Evolutionary conservation across 2,113 vertebrate genomes (phyloP).

Genomic region (Fulmarus glacialis): DNA sequence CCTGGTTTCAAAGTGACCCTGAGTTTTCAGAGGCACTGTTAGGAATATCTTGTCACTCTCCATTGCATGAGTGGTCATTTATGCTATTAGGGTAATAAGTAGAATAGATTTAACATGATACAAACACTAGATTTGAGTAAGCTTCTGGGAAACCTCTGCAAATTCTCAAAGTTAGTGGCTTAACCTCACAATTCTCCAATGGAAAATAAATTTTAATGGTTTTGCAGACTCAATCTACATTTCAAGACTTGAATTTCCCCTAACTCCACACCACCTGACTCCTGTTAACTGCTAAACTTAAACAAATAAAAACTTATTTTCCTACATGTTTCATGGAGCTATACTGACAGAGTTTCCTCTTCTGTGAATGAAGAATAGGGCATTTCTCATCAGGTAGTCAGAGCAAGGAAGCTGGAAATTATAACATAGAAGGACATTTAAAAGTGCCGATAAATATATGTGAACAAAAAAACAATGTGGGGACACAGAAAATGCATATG

Average conservation of each 20-base stretch:
- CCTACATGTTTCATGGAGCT: neutral
- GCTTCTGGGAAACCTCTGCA: slow-evolving; percentile 72
- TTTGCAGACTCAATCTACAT: slow-evolving; percentile 51
- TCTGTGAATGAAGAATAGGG: neutral
- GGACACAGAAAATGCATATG: neutral
- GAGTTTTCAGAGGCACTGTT: slow-evolving; percentile 28
- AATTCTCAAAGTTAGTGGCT: slow-evolving; percentile 74
- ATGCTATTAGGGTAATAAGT: slow-evolving; percentile 65
- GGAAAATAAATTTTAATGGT: slow-evolving; percentile 71
- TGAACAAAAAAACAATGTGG: neutral
- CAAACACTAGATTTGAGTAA: slow-evolving; percentile 64
- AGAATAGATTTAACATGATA: slow-evolving; percentile 60
- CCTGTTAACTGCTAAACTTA: slow-evolving; percentile 54
- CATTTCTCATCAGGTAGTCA: neutral
- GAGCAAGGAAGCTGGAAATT: slow-evolving; percentile 31
- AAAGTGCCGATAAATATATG: neutral
- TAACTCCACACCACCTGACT: slow-evolving; percentile 51
- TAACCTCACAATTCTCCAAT: slow-evolving; percentile 71
- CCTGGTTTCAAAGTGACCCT: slow-evolving; percentile 64
- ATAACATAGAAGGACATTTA: neutral
- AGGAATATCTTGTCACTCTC: slow-evolving; percentile 55
- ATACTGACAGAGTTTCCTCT: neutral
- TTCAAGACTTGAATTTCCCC: slow-evolving; percentile 25
- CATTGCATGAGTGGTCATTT: slow-evolving; percentile 67
- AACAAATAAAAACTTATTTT: slow-evolving; percentile 61